A percentile compares a stretch with the other conserved stretches of the same genome.
Evolutionary conservation across 2,888 invertebrate species (phyloP).

Genomic region (Watsonalla binaria): DNA sequence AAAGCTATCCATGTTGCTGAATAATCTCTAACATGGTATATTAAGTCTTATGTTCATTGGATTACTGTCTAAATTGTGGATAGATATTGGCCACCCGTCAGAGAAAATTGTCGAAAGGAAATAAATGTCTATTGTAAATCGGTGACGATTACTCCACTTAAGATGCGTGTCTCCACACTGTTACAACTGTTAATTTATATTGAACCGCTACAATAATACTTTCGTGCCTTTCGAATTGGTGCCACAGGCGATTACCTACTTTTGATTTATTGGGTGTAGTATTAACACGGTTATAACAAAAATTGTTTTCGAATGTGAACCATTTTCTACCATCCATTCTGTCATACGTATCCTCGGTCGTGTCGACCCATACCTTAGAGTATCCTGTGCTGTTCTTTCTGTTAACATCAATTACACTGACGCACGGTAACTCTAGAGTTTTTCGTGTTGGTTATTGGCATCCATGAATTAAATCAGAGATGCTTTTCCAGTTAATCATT

Average conservation of each 20-base stretch:
- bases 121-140: neutral
- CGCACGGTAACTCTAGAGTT: too few species aligned
- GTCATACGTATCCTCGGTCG: too few species aligned
- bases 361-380: too few species aligned
- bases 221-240: slow-evolving; percentile 19
- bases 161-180: slow-evolving; percentile 33
- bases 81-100: slow-evolving; percentile 5
- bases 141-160: slow-evolving; percentile 5
- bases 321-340: too few species aligned
- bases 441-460: too few species aligned
- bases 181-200: slow-evolving; percentile 36
- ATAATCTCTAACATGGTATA: slow-evolving; percentile 5
- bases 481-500: too few species aligned
- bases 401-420: too few species aligned
- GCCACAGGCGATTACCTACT: slow-evolving; percentile 5
- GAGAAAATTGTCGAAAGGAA: slow-evolving; percentile 13
- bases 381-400: too few species aligned
- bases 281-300: neutral
- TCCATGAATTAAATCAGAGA: too few species aligned
- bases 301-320: too few species aligned
- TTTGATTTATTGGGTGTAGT: neutral
- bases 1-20: slow-evolving; percentile 10
- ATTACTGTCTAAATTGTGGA: slow-evolving; percentile 8
- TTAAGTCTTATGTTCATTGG: slow-evolving; percentile 6
- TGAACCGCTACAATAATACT: slow-evolving; percentile 21